Evolutionary conservation across 2,113 vertebrate species (phyloP).

Genomic region (Etheostoma spectabile): DNA sequence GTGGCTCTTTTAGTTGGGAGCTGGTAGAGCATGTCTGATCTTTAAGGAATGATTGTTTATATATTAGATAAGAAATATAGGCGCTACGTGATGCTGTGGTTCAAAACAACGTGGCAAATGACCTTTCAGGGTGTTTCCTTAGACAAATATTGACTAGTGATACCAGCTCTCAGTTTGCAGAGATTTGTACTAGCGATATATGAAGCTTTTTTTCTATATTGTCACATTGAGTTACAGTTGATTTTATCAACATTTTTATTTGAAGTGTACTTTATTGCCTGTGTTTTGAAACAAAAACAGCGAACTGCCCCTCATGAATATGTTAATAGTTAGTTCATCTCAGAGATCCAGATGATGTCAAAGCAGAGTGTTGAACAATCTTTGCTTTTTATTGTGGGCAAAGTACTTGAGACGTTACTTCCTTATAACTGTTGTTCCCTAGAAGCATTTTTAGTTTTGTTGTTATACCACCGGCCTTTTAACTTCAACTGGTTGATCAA

Average conservation of each 20-base stretch:
- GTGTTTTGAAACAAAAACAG: neutral
- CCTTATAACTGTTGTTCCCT: neutral
- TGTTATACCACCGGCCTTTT: neutral
- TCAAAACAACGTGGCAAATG: neutral
- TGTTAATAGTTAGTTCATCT: neutral
- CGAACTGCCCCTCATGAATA: neutral
- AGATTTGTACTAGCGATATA: neutral
- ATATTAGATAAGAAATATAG: neutral
- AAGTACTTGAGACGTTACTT: slow-evolving; percentile 21
- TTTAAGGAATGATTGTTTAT: neutral
- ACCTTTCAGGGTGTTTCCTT: slow-evolving; percentile 25
- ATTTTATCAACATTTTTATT: neutral
- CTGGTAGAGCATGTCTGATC: neutral
- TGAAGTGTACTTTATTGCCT: neutral
- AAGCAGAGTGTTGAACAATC: neutral
- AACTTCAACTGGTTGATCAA: neutral
- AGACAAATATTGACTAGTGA: slow-evolving; percentile 19
- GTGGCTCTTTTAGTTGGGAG: neutral
- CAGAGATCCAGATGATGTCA: neutral
- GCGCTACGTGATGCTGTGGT: neutral
- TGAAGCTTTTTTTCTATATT: neutral
- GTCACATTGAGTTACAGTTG: neutral
- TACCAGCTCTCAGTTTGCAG: slow-evolving; percentile 29
- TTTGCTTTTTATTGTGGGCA: slow-evolving; percentile 14
- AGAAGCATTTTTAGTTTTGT: neutral